These are phyloP conservation scores for Ciconia boyciana DNA, from an alignment of 2,113 vertebrate species.

Conservation along the genomic window DNA sequence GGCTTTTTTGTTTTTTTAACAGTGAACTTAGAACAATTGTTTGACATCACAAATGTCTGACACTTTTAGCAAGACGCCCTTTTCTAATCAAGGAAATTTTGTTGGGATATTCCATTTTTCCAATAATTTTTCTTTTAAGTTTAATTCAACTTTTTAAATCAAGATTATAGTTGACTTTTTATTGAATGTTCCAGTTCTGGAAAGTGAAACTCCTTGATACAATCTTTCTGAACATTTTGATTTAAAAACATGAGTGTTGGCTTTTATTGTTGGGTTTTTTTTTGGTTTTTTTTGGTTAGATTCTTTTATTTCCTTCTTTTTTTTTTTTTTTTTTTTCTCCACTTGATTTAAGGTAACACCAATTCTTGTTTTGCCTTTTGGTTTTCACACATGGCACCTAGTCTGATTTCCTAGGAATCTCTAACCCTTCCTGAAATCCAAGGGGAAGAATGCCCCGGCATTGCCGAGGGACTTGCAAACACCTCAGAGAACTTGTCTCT, in stretches of 20 bases:
- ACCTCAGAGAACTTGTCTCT: not conserved
- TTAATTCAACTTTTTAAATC: not conserved
- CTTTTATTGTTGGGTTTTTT: not conserved
- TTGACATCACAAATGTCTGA: not conserved
- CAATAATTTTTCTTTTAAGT: not conserved
- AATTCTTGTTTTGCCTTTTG: not conserved
- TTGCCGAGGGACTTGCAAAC: not conserved
- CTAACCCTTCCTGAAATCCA: not conserved
- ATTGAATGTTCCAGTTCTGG: not conserved
- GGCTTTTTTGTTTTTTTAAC: not conserved
- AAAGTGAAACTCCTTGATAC: not conserved
- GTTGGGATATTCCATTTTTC: not conserved
- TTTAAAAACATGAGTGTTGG: not conserved
- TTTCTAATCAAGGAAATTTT: not conserved
- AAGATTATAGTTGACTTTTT: not conserved
- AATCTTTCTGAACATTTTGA: not conserved
- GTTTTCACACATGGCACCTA: rapidly evolving
- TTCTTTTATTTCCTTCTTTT: not conserved
- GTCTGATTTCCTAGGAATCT: not conserved
- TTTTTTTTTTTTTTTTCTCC: not conserved
- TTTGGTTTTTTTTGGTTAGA: not conserved
- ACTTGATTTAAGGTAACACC: not conserved
- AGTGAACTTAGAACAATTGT: not conserved
- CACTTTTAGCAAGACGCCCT: not conserved
- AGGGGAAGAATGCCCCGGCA: not conserved